Percentiles rank a stretch among this genome's conserved stretches.
These are phyloP conservation scores for Tonatia bakeri DNA, from an alignment of 2,113 vertebrate genomes.

Conservation along the genomic window DNA sequence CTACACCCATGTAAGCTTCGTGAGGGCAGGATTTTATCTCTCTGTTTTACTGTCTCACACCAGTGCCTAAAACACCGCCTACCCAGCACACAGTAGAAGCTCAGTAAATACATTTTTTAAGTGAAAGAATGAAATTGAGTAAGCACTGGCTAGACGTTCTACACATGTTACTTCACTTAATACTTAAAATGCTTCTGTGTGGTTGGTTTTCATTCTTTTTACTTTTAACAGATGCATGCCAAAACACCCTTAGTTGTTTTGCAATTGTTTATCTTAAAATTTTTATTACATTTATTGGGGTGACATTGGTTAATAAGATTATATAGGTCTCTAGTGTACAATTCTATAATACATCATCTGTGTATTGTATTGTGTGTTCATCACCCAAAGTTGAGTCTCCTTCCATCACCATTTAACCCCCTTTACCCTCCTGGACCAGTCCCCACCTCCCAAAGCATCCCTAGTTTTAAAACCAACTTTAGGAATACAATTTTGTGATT, in stretches of 20 bases:
- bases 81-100: not conserved
- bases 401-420: not conserved
- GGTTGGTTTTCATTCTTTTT: not conserved
- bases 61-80: not conserved
- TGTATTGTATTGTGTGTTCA: not conserved
- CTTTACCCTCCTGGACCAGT: not conserved
- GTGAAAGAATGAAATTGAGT: not conserved
- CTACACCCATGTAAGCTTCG: not conserved
- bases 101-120: not conserved
- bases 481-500: not conserved
- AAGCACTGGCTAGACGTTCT: not conserved
- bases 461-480: not conserved
- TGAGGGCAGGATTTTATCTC: not conserved
- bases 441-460: not conserved
- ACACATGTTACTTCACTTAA: not conserved
- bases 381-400: not conserved
- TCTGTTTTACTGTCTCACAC: not conserved
- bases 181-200: not conserved
- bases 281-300: not conserved
- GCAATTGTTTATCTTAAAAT: not conserved
- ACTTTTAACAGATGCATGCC: not conserved
- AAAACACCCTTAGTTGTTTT: not conserved
- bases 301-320: not conserved
- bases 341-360: not conserved
- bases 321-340: not conserved